Evolutionary conservation across 2,113 vertebrate genomes (phyloP), one percentile per base, ranked within the genome.

Genomic region (Naja naja): DNA sequence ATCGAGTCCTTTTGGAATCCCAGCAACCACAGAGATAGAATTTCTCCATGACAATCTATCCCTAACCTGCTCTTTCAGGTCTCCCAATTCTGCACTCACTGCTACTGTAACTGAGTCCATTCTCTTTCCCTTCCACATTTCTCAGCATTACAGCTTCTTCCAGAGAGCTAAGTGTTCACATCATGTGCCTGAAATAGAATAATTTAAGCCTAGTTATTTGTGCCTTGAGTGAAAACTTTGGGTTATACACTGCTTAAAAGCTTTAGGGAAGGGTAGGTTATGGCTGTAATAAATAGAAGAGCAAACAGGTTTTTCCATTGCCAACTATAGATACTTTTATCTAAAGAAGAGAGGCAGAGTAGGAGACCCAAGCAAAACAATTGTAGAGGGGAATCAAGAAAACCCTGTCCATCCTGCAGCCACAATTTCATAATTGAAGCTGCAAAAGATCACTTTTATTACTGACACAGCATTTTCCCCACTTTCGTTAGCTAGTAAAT

Each of bases 401-500:
- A 93, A 43, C n/a, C 4, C 8, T 25, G 4, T 54, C 14, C 30
- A 86, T 27, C 47, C n/a, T 85, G 39, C 39, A 60, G 16, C 64
- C 16, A 55, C 30, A 27, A 54, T 85, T 81, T 54, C 60, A 88
- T 85, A 94, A 25, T 12, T 74, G 81, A 87, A 90, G 43, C 20
- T 23, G 0, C 0, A 45, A 92, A 58, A 60, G 1, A 10, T 39
- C 81, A 43, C 0, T 0, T 8, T 94, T 74, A 92, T 90, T 45
- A 85, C 53, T 94, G 89, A 27, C 60, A 93, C 18, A 7, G 0
- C 0, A 39, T 91, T 49, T 9, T 2, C 22, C 52, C 87, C 3
- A 30, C 23, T 54, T 90, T 92, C 45, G n/a, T 10, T 89, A 43
- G 1, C 89, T 96, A 94, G 95, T 54, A 94, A 92, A 14, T 88